Evolutionary conservation across 1,140 invertebrate genomes (phyloP).

Genomic region (Contarinia nasturtii): DNA sequence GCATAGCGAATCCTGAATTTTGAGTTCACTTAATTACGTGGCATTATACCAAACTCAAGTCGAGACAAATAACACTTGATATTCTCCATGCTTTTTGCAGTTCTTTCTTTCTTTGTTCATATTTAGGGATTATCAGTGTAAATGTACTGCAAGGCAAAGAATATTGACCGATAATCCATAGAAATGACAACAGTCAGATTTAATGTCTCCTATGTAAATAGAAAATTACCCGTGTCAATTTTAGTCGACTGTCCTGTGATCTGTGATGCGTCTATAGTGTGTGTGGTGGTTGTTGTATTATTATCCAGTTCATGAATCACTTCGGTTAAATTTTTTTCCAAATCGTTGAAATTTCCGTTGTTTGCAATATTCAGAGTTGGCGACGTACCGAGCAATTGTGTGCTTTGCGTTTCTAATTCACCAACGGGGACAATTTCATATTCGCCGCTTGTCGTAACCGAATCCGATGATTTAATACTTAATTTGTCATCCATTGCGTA

Average conservation of each 20-base stretch:
- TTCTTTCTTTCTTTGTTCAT: too few species aligned
- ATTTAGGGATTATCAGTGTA: too few species aligned
- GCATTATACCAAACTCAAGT: too few species aligned
- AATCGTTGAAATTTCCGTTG: constrained; percentile 50
- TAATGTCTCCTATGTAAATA: too few species aligned
- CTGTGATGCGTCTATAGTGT: not conserved
- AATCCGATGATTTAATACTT: constrained; percentile 62
- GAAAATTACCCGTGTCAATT: not conserved
- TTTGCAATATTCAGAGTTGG: constrained; percentile 55
- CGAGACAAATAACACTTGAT: too few species aligned
- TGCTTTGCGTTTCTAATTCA: constrained; percentile 16
- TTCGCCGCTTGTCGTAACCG: constrained; percentile 61
- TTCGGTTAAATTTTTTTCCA: constrained; percentile 52
- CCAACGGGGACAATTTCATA: constrained; percentile 59
- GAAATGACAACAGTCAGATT: not conserved
- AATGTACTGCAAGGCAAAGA: too few species aligned
- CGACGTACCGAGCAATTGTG: constrained; percentile 23
- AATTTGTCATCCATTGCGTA: constrained; percentile 50
- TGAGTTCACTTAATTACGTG: too few species aligned
- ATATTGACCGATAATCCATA: not conserved
- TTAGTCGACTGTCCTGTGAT: constrained; percentile 11
- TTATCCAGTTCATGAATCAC: constrained; percentile 33
- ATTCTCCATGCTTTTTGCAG: too few species aligned
- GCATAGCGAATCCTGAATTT: too few species aligned
- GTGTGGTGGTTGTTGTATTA: constrained; percentile 8